phyloP scores from a whole-genome alignment of 2,888 invertebrate genomes.

The Drosophila trichaetosa region DNA sequence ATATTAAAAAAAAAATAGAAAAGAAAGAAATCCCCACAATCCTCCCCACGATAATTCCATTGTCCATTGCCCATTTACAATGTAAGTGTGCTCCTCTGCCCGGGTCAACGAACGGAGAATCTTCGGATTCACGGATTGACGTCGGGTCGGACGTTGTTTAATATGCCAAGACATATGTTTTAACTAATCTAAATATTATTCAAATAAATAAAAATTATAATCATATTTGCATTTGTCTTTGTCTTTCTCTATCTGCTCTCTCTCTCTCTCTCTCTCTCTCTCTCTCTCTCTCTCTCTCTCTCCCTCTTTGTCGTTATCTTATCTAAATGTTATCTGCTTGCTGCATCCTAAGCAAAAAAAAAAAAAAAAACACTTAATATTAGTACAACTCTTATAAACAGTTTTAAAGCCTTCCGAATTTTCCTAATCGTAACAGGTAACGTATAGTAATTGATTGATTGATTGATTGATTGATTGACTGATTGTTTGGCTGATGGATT shows the following conservation, averaged over 20 bases:
- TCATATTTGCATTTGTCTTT: conserved; percentile 15
- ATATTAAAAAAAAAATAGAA: conserved; percentile 7
- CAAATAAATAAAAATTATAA: conserved; percentile 52
- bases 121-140: conserved; percentile 2
- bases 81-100: conserved; percentile 44
- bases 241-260: conserved; percentile 4
- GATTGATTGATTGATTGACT: not conserved
- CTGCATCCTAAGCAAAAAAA: conserved; percentile 5
- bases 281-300: not conserved
- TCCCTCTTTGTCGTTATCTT: conserved; percentile 2
- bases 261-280: not conserved
- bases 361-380: not conserved
- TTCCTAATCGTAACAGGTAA: not conserved
- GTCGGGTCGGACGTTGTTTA: conserved; percentile 51
- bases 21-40: not conserved
- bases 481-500: not conserved
- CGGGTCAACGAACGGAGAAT: conserved; percentile 12
- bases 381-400: not conserved
- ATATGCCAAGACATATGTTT: conserved; percentile 54
- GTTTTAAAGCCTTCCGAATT: not conserved
- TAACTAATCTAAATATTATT: conserved; percentile 63
- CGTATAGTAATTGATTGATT: not conserved
- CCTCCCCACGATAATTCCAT: conserved; percentile 13
- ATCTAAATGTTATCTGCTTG: conserved; percentile 7
- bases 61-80: conserved; percentile 39